Percentiles rank a stretch among this genome's conserved stretches.
Conservation (phyloP, 2,888 invertebrate genomes). For the Lamproptera curius region DNA sequence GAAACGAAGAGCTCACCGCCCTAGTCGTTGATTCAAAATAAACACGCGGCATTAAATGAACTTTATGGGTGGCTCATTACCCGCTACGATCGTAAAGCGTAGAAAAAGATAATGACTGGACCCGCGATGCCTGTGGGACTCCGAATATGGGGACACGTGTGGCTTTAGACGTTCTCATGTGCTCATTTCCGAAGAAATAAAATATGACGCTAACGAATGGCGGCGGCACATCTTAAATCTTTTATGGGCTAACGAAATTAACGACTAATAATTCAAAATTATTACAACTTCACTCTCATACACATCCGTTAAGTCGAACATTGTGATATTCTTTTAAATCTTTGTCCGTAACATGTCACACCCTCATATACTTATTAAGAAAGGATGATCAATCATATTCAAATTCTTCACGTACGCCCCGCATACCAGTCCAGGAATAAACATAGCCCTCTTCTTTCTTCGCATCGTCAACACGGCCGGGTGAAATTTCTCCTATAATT, state of each 20-base stretch:
- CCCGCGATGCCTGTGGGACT: slow-evolving; percentile 8
- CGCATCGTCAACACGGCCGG: slow-evolving; percentile 50
- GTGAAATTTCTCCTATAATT: slow-evolving; percentile 57
- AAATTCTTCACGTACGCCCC: slow-evolving; percentile 1
- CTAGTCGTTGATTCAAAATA: slow-evolving; percentile 15
- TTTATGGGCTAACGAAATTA: no score
- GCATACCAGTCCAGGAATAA: slow-evolving; percentile 18
- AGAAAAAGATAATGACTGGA: slow-evolving; percentile 10
- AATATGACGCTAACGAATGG: not conserved
- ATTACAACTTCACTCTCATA: no score
- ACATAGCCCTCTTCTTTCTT: slow-evolving; percentile 20
- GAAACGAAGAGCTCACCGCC: slow-evolving; percentile 12
- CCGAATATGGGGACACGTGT: slow-evolving; percentile 15
- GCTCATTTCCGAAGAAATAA: slow-evolving; percentile 20
- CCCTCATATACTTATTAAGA: not conserved
- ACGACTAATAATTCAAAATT: no score
- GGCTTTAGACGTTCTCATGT: slow-evolving; percentile 15
- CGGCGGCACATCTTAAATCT: no score
- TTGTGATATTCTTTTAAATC: not conserved
- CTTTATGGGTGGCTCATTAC: slow-evolving; percentile 21
- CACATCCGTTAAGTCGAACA: not conserved
- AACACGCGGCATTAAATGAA: slow-evolving; percentile 15
- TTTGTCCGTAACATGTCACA: not conserved
- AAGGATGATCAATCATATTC: slow-evolving; percentile 15
- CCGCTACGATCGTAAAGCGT: slow-evolving; percentile 10